phyloP scores from a whole-genome alignment of 1,140 invertebrate genomes.

The Heliconius nattereri region DNA sequence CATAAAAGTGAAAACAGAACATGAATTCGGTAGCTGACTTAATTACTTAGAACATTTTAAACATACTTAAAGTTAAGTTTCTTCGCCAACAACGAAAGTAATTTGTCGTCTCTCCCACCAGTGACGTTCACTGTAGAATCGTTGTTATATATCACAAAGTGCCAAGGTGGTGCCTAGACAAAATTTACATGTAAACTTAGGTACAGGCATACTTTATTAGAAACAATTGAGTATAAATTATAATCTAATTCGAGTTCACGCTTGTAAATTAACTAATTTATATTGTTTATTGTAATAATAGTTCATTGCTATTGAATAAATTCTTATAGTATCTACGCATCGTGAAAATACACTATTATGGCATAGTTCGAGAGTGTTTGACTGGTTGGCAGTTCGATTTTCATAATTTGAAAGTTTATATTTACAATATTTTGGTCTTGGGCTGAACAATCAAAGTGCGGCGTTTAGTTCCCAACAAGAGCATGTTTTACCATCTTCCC shows the following conservation, averaged over 20 bases:
- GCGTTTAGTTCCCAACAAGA: background rate
- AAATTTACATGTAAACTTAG: slow-evolving; percentile 16
- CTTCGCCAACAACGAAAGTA: slow-evolving; percentile 82
- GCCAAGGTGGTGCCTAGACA: slow-evolving; percentile 86
- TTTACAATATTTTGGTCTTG: too few species aligned
- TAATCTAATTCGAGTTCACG: background rate
- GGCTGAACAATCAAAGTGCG: background rate
- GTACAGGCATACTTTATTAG: slow-evolving; percentile 52
- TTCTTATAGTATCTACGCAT: background rate
- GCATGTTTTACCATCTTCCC: too few species aligned
- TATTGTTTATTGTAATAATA: background rate
- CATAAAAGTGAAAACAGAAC: background rate
- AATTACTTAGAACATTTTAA: slow-evolving; percentile 7
- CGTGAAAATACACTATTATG: background rate
- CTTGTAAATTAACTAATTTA: background rate
- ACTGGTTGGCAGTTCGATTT: too few species aligned
- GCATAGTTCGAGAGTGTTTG: too few species aligned
- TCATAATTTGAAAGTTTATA: too few species aligned
- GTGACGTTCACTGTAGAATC: slow-evolving; percentile 83
- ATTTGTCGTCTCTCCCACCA: slow-evolving; percentile 85
- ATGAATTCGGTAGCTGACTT: background rate
- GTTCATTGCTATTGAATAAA: background rate
- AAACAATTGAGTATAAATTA: background rate
- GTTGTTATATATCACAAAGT: slow-evolving; percentile 85
- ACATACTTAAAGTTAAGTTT: slow-evolving; percentile 85